Percentiles rank a stretch among this genome's conserved stretches.
phyloP scores from a whole-genome alignment of 2,113 vertebrate genomes.

The Columba janthina region DNA sequence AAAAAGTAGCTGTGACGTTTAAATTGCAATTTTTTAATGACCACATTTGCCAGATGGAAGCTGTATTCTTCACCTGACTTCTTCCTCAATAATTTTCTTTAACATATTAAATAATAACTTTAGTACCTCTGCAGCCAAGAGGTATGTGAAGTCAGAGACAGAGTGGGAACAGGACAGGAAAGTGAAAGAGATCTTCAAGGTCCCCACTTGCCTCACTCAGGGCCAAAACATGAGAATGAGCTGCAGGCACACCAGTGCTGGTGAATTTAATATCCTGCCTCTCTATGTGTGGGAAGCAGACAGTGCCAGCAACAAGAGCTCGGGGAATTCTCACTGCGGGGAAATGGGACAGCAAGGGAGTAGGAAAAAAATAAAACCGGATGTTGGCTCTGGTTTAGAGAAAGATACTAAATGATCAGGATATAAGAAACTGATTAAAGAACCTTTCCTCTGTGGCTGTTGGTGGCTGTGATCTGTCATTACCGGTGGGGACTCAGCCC shows the following conservation, averaged over 20 bases:
- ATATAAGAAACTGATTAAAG: neutral
- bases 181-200: neutral
- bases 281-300: neutral
- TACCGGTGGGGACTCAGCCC: neutral
- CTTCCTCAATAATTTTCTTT: constrained; percentile 1
- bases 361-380: neutral
- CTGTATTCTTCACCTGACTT: neutral
- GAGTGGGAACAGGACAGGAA: neutral
- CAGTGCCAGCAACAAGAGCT: neutral
- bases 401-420: neutral
- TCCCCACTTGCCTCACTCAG: fast-evolving
- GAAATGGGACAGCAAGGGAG: neutral
- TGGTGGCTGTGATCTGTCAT: neutral
- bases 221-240: neutral
- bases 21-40: neutral
- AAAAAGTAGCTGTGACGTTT: constrained; percentile 6
- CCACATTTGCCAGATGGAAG: neutral
- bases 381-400: neutral
- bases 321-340: neutral
- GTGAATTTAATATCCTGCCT: neutral
- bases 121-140: neutral
- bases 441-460: neutral
- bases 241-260: neutral
- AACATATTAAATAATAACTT: neutral
- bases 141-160: neutral